Evolutionary conservation across 2,113 vertebrate species (phyloP), one percentile per base, ranked within the genome.

Genomic region (Lycocorax pyrrhopterus): DNA sequence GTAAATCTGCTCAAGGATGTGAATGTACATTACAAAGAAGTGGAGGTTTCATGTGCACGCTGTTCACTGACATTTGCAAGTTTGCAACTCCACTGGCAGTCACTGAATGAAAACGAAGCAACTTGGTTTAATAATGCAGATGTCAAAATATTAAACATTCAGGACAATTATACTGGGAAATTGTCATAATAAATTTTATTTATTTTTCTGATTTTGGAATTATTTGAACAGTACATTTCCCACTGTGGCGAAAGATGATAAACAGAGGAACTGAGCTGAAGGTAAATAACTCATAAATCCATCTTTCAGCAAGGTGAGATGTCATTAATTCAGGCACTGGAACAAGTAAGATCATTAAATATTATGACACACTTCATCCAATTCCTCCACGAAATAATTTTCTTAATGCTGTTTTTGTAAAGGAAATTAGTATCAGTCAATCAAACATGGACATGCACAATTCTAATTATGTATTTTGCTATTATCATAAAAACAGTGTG

Each of bases 341-440:
- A 95, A 87, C 59, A 93, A 94, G 84, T 83, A 87, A 56, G 51
- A 69, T 78, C 62, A 87, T 95, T 93, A 94, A 96, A 94, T 81
- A 82, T 74, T 62, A 79, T 47, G 43, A 62, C 51, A 72, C 18
- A 62, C 22, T 92, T 89, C 63, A 90, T 84, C 60, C 53, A 86
- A 47, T 92, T 89, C 30, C 74, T 94, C 55, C 56, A 78, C 25
- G 55, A 76, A 91, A 80, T 82, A 67, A 66, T 95, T 95, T 96
- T 92, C 49, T 92, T 93, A 84, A 97, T 63, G 75, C 14, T 80
- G 13, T 49, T 39, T 79, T 95, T 64, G 26, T 78, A 84, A 90
- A 95, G 53, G 41, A 92, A 97, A 88, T 95, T 72, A 78, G 23
- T 91, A 73, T 58, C 35, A 84, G 64, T 93, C 79, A 93, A 56